Evolutionary conservation across 2,888 invertebrate species (phyloP), one percentile per base, ranked within the genome.

Genomic region (Crematogaster levior): DNA sequence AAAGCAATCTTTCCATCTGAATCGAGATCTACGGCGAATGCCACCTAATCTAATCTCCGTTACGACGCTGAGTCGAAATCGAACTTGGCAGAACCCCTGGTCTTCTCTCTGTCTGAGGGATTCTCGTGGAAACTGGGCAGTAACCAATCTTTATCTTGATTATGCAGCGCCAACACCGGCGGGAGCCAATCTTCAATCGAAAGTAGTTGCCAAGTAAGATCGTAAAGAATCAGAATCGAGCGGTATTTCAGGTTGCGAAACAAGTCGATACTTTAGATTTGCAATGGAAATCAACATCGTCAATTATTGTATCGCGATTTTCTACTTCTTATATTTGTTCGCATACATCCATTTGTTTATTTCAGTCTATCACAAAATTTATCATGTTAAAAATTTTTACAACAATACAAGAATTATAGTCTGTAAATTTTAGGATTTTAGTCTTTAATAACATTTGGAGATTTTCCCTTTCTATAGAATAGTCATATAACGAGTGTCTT

Each of bases 1-100:
- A 92, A 92, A 92, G 93, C 93, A 90, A 92, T 92, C 91, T 91
- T 91, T 89, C 84, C 87, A 89, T 91, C 89, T 84, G 91, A 79
- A 9, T 68, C 86, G 88, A 89, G 83, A 86, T 91, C 88, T 87
- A 89, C 89, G 88, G 89, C 89, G 90, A 87, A 77, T 81, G 84
- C 84, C 87, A 83, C 85, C 91, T 92, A 92, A 92, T 92, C 91
- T 91, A 91, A 92, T 92, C 86, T 91, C 83, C 86, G 90, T 91
- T 91, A 89, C 87, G 90, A 86, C 85, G 88, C 85, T 73, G 83
- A 85, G 85, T 90, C 86, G 87, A 87, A 86, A 91, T 90, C 89
- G 90, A 91, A 90, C 84, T 91, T 91, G 92, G 91, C 92, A 91
- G 89, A 89, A 37, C 40, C 84, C 82, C 79, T 79, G 80, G 86